Conservation (phyloP, 2,797 vertebrate species). For the Dendrocincla tyrannina region DNA sequence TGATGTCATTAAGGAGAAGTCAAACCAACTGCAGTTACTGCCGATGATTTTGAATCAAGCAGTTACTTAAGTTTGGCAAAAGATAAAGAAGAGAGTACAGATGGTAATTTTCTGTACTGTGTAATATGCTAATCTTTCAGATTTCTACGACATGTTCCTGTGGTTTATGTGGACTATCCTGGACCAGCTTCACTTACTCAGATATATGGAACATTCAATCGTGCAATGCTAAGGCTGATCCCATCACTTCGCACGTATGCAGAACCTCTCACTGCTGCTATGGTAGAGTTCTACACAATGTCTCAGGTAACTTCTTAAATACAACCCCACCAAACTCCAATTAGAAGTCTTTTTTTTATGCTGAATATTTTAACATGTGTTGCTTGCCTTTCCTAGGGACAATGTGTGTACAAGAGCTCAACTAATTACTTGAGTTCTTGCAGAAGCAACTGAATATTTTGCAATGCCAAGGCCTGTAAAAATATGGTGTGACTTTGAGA, state of each 20-base stretch:
- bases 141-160: conserved; percentile 96
- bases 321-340: not conserved
- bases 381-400: not conserved
- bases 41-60: not conserved
- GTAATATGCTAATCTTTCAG: conserved; percentile 63
- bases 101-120: not conserved
- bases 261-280: conserved; percentile 96
- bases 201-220: conserved; percentile 99
- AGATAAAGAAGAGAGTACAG: not conserved
- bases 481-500: rapidly evolving
- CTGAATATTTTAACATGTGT: not conserved
- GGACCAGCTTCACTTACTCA: conserved; percentile 98
- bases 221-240: conserved; percentile 96
- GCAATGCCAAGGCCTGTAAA: not conserved
- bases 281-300: conserved; percentile 99
- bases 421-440: not conserved
- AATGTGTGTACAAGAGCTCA: not conserved
- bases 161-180: conserved; percentile 98
- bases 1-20: not conserved
- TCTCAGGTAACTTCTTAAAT: conserved; percentile 85
- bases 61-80: not conserved
- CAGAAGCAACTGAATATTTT: not conserved
- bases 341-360: not conserved
- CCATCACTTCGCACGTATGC: conserved; percentile 94
- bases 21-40: not conserved